Evolutionary conservation across 2,888 invertebrate species (phyloP).

Genomic region (Phorcus lineatus): DNA sequence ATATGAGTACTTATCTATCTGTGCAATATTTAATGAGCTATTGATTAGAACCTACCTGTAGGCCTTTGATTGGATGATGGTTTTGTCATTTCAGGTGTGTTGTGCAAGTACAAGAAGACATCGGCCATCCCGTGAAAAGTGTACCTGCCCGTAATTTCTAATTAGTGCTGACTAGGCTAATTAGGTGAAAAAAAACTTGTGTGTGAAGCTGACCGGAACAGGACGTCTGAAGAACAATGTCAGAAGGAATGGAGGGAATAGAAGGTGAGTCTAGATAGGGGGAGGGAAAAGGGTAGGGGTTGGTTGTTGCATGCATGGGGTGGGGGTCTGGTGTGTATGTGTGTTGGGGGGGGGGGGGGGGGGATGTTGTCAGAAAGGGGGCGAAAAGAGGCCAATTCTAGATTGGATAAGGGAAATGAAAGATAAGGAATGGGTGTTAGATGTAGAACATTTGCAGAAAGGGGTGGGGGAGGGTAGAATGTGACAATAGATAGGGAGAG

Average conservation of each 20-base stretch:
- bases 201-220: background rate
- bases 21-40: conserved; percentile 6
- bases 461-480: no score
- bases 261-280: background rate
- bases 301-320: no score
- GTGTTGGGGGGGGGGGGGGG: no score
- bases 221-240: background rate
- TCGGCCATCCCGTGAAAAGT: no score
- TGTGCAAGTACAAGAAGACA: background rate
- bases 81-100: conserved; percentile 10
- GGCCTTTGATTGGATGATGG: background rate
- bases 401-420: no score
- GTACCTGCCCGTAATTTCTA: background rate
- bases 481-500: no score
- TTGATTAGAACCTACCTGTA: background rate
- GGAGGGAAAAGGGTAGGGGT: no score
- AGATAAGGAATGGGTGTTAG: no score
- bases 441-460: no score
- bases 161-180: background rate
- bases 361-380: no score
- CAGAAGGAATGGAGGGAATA: conserved; percentile 3
- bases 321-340: no score
- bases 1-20: background rate
- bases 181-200: background rate
- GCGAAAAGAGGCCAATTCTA: no score